Evolutionary conservation across 2,888 invertebrate species (phyloP).

Genomic region (Eudasyphora cyanicolor): DNA sequence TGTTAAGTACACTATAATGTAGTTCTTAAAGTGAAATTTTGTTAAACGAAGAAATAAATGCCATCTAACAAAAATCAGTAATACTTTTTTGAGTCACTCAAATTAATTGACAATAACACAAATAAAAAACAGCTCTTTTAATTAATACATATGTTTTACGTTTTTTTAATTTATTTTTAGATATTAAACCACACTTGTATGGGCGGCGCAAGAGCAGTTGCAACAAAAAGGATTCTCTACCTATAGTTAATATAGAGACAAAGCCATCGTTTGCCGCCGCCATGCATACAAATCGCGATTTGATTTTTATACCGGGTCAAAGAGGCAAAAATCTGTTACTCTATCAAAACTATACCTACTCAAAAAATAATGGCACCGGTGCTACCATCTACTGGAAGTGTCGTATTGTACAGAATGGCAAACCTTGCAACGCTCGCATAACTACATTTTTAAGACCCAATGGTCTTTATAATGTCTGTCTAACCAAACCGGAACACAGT

Average conservation of each 20-base stretch:
- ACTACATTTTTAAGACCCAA: constrained; percentile 73
- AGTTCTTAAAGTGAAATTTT: too few relatives aligned
- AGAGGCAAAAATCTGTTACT: constrained; percentile 76
- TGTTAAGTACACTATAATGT: too few relatives aligned
- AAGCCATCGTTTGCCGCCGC: constrained; percentile 54
- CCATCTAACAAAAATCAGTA: too few relatives aligned
- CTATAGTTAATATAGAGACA: constrained; percentile 55
- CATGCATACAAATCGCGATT: constrained; percentile 66
- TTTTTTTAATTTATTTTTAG: constrained; percentile 26
- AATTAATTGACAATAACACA: too few relatives aligned
- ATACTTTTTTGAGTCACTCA: too few relatives aligned
- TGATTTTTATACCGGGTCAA: constrained; percentile 77
- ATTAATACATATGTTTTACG: neutral
- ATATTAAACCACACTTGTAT: neutral
- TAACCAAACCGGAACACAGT: constrained; percentile 77
- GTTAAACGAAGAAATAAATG: too few relatives aligned
- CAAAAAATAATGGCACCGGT: constrained; percentile 76
- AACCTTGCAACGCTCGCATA: constrained; percentile 75
- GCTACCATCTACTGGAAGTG: constrained; percentile 79
- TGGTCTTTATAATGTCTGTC: constrained; percentile 74
- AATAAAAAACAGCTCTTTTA: too few relatives aligned
- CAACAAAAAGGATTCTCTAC: constrained; percentile 27
- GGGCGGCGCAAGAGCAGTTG: constrained; percentile 18
- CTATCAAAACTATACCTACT: constrained; percentile 76
- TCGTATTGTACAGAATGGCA: constrained; percentile 74